Evolutionary conservation across 2,888 invertebrate species (phyloP).

Genomic region (Tenthredo scrophulariae): DNA sequence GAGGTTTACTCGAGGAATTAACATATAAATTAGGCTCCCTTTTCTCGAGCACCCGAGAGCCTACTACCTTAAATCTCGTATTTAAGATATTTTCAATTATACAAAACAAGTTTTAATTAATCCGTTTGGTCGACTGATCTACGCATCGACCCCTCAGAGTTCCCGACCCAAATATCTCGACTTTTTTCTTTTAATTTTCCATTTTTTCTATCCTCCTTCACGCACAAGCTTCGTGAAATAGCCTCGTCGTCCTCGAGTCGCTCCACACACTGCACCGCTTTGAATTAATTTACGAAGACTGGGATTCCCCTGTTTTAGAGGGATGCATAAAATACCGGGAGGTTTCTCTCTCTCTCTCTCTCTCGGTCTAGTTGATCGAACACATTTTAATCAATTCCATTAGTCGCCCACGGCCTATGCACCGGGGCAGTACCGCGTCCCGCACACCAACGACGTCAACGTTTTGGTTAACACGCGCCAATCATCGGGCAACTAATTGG

Average conservation of each 20-base stretch:
- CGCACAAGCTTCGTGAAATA: background rate
- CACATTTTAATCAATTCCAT: constrained; percentile 78
- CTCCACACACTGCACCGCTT: constrained; percentile 68
- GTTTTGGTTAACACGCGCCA: constrained; percentile 75
- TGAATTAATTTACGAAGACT: constrained; percentile 77
- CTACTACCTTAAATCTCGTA: constrained; percentile 21
- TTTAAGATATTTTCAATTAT: constrained; percentile 43
- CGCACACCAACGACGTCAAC: constrained; percentile 72
- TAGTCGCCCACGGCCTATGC: constrained; percentile 67
- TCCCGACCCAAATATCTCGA: background rate
- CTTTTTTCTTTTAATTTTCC: background rate
- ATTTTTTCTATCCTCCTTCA: background rate
- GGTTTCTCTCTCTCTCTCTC: constrained; percentile 49
- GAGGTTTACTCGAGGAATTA: constrained; percentile 36
- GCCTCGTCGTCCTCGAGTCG: background rate
- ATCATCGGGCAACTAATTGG: constrained; percentile 76
- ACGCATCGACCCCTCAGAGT: background rate
- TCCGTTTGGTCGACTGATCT: constrained; percentile 27
- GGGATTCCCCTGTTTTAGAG: background rate
- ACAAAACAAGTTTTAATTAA: constrained; percentile 42
- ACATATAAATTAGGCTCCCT: constrained; percentile 48
- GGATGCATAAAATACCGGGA: constrained; percentile 30
- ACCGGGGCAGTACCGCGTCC: constrained; percentile 33
- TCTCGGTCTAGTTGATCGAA: constrained; percentile 75
- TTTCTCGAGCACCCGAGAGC: background rate